Conservation (phyloP, 2,113 vertebrate species). For the Vanacampus margaritifer region DNA sequence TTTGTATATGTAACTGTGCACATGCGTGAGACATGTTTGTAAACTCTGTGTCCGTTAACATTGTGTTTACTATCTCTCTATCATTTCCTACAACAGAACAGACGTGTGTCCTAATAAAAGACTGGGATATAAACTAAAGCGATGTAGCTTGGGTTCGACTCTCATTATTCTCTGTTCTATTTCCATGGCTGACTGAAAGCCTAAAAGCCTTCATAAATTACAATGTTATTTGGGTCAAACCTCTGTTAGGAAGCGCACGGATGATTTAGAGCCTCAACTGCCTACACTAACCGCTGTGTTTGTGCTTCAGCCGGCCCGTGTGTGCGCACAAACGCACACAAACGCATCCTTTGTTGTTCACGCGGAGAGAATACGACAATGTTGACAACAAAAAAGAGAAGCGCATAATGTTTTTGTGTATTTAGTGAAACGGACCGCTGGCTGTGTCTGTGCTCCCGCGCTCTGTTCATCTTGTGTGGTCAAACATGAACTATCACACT, state of each 20-base stretch:
- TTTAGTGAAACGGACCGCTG: slow-evolving; percentile 25
- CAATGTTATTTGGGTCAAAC: slow-evolving; percentile 71
- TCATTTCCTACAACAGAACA: slow-evolving; percentile 52
- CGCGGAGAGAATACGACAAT: slow-evolving; percentile 10
- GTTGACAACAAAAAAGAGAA: background rate
- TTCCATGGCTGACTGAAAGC: slow-evolving; percentile 57
- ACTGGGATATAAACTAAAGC: slow-evolving; percentile 62
- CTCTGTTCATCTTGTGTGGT: slow-evolving; percentile 49
- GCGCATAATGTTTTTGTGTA: slow-evolving; percentile 6
- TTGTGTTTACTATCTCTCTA: slow-evolving; percentile 55
- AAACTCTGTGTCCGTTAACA: slow-evolving; percentile 53
- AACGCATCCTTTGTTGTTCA: slow-evolving; percentile 12
- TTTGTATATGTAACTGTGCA: no score
- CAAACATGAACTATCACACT: slow-evolving; percentile 34
- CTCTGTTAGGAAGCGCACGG: slow-evolving; percentile 60
- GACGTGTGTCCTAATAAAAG: slow-evolving; percentile 63
- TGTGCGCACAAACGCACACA: slow-evolving; percentile 15
- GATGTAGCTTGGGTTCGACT: slow-evolving; percentile 52
- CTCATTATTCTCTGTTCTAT: slow-evolving; percentile 67
- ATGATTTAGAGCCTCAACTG: slow-evolving; percentile 58
- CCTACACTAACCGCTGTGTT: slow-evolving; percentile 19
- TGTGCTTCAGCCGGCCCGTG: slow-evolving; percentile 12
- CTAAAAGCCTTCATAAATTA: slow-evolving; percentile 73
- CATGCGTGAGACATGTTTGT: background rate
- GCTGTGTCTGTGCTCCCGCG: slow-evolving; percentile 24